Evolutionary conservation across 2,113 vertebrate genomes (phyloP), one percentile per base, ranked within the genome.

Genomic region (Lepisosteus osseus): DNA sequence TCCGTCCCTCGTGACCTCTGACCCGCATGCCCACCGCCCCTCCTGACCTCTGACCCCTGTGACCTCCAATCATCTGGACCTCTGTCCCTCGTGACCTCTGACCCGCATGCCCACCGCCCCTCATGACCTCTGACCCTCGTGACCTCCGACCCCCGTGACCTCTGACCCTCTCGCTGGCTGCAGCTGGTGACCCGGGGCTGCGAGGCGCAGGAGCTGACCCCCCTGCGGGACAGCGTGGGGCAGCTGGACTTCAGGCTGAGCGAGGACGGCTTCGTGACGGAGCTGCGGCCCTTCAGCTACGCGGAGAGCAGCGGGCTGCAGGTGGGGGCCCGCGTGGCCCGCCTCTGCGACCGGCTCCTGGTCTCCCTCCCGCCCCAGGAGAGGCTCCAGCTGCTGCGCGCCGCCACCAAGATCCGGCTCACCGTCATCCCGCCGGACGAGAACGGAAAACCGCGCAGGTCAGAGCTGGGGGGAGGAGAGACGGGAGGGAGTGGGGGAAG

Each of bases 381-480:
- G 76, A 88, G 92, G 15, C 80, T 84, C 5, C 81, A 82, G 64
- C 86, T 94, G 61, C 92, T 96, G 59, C 90, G 94, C 74, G 89
- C 87, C 0, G 94, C 94, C 0, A 90, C 92, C 83, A 95, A 95
- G 75, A 94, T 95, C 79, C 94, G 94, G 88, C 92, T 97, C 85
- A 97, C 95, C 0, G 93, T 96, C 67, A 91, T 97, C 72, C 95
- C 94, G 0, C 94, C 95, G 0, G 95, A 96, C 3, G 92, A 93
- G 76, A 93, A 94, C 11, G 95, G 95, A 41, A 95, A 94, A 54
- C 95, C 95, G 9, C 92, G 95, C 85, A 94, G 94, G 95, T 96
- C 77, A 87, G 88, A 51, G 11, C 51, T 0, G 0, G 63, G 57
- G 15, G 7, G 0, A 6, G 3, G n/a, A 72, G 54, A 13, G 61